Base-by-base conservation (phyloP, 2,113 vertebrate species). In the Erythrocebus patas region DNA sequence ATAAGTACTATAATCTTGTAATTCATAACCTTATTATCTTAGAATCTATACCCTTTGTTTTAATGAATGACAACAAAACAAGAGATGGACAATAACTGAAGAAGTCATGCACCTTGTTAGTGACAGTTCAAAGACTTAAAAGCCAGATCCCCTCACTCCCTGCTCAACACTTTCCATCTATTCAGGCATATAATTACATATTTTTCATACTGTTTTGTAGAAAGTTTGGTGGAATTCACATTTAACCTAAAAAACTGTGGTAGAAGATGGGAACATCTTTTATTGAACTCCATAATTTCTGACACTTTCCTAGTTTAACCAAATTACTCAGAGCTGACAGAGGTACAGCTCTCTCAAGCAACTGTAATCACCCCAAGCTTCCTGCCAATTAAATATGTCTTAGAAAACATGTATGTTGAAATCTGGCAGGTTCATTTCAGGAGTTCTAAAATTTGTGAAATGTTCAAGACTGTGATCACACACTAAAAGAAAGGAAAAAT, bases 121-220 rank as follows among this genome's bases (percentile, higher is more conserved):
- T 0, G 89, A 75, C 11, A 73, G 20, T 72, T 97, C 72, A 27
- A 89, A 52, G 89, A 50, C 75, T 76, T 57, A 43, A 8, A 70
- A 72, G 48, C 18, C 52, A 35, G 5, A 45, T 52, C 9, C 7
- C 45, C 35, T 85, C 17, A 89, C 9, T 48, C 35, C 35, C 55
- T 72, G 59, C 18, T 82, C 23, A 57, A 93, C 8, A 86, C 30
- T 57, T 91, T 91, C 22, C 4, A 94, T 20, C 57, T 64, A 80
- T 85, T n/a, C 22, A 30, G 73, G n/a, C 22, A 80, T 11, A 48
- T 91, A 93, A 93, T 30, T 86, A 78, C 5, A 25, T 72, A 91
- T 18, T 89, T 95, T 95, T 93, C 45, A 80, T 86, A 75, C 1
- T 96, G 25, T 91, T 91, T 91, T 90, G n/a, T 32, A 93, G 17